Evolutionary conservation across 2,888 invertebrate genomes (phyloP).

Genomic region (Mystacides longicornis): DNA sequence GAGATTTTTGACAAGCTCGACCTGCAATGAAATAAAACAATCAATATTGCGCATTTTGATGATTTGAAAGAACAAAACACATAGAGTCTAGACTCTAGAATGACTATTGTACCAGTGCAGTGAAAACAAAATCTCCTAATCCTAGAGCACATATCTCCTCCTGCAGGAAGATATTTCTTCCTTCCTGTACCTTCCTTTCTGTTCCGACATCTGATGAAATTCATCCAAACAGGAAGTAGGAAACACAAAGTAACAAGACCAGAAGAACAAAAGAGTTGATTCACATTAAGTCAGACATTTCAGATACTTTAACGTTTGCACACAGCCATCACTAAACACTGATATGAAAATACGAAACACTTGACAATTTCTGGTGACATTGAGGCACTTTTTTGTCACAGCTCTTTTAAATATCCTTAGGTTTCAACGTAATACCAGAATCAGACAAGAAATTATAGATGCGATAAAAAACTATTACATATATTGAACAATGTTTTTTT

Average conservation of each 20-base stretch:
- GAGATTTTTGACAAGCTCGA: conserved; percentile 30
- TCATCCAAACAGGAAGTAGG: conserved; percentile 4
- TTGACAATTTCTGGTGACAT: too few species aligned
- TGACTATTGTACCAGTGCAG: conserved; percentile 31
- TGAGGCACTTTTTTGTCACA: too few species aligned
- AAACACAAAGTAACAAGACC: background rate
- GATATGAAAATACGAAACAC: too few species aligned
- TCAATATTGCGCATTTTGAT: background rate
- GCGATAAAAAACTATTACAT: too few species aligned
- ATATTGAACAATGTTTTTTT: too few species aligned
- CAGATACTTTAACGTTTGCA: too few species aligned
- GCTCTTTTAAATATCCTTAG: too few species aligned
- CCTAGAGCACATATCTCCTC: conserved; percentile 31
- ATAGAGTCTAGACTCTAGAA: background rate
- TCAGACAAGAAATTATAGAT: too few species aligned
- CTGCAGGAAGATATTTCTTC: conserved; percentile 31
- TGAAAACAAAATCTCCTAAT: conserved; percentile 33
- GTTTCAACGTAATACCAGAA: too few species aligned
- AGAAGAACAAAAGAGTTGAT: conserved; percentile 4
- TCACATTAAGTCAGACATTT: too few species aligned
- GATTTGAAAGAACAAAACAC: background rate
- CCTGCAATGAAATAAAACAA: conserved; percentile 16
- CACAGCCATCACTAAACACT: too few species aligned
- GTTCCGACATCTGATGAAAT: conserved; percentile 13
- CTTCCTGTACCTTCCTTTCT: conserved; percentile 20